These are phyloP conservation scores for Drosophila koepferae DNA, from an alignment of 2,888 invertebrate species.

Conservation along the genomic window DNA sequence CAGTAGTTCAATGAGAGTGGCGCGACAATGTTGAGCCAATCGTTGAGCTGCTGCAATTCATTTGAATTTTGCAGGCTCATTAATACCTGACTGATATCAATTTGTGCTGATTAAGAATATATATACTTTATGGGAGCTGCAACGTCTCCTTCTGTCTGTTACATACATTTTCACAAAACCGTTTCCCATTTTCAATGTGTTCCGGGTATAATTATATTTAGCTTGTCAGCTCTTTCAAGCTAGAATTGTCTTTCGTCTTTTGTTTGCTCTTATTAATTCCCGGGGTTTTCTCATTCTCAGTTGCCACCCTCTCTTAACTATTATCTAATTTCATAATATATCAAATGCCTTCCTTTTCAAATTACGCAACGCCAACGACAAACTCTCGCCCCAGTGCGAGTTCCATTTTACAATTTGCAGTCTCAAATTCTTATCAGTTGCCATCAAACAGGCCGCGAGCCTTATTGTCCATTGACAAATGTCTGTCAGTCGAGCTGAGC, in stretches of 20 bases:
- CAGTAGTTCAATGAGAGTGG: neutral
- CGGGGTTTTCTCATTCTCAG: neutral
- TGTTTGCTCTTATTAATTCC: slow-evolving; percentile 13
- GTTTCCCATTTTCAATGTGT: too few relatives aligned
- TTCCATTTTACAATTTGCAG: slow-evolving; percentile 18
- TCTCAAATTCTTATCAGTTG: slow-evolving; percentile 55
- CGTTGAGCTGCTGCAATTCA: neutral
- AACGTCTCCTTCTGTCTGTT: too few relatives aligned
- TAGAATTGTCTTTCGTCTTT: neutral
- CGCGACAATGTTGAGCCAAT: slow-evolving; percentile 4
- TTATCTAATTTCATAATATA: slow-evolving; percentile 39
- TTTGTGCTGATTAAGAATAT: neutral
- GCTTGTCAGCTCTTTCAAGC: neutral
- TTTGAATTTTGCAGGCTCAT: neutral
- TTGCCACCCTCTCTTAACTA: slow-evolving; percentile 8
- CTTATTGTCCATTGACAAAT: slow-evolving; percentile 68
- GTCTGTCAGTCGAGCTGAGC: slow-evolving; percentile 71
- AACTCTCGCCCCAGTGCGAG: slow-evolving; percentile 7
- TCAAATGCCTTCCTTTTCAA: slow-evolving; percentile 38
- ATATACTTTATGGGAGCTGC: too few relatives aligned
- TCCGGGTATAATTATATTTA: neutral
- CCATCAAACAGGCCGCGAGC: slow-evolving; percentile 54
- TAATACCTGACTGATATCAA: neutral
- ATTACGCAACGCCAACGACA: slow-evolving; percentile 16
- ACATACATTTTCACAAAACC: too few relatives aligned